Evolutionary conservation across 2,888 invertebrate genomes (phyloP).

Genomic region (Tineola bisselliella): DNA sequence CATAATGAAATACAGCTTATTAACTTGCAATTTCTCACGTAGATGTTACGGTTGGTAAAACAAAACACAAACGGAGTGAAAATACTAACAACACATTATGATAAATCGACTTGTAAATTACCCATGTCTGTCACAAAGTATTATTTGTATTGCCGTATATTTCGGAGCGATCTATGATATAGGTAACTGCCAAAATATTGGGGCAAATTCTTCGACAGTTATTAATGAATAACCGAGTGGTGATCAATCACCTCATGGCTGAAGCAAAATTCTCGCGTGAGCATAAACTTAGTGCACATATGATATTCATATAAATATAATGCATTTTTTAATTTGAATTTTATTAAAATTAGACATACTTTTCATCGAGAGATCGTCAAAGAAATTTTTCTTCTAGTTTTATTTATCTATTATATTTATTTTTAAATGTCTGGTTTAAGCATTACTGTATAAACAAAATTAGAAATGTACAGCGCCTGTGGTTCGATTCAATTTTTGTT

Average conservation of each 20-base stretch:
- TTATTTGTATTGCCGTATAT: slow-evolving; percentile 7
- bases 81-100: background rate
- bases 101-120: background rate
- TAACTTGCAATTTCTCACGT: no score
- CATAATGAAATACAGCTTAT: no score
- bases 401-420: background rate
- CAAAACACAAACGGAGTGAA: no score
- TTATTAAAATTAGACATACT: background rate
- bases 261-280: slow-evolving; percentile 21
- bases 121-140: slow-evolving; percentile 5
- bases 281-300: slow-evolving; percentile 10
- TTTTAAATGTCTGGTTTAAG: no score
- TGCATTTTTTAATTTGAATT: background rate
- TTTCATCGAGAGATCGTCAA: no score
- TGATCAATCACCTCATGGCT: slow-evolving; percentile 47
- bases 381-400: no score
- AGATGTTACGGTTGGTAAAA: no score
- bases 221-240: slow-evolving; percentile 53
- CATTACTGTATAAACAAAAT: no score
- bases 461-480: no score
- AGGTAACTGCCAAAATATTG: slow-evolving; percentile 30
- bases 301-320: background rate
- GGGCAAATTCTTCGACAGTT: slow-evolving; percentile 54
- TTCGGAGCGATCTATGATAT: slow-evolving; percentile 9
- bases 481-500: no score